Evolutionary conservation across 1,140 invertebrate genomes (phyloP), one percentile per base, ranked within the genome.

Genomic region (Augochlora pura): DNA sequence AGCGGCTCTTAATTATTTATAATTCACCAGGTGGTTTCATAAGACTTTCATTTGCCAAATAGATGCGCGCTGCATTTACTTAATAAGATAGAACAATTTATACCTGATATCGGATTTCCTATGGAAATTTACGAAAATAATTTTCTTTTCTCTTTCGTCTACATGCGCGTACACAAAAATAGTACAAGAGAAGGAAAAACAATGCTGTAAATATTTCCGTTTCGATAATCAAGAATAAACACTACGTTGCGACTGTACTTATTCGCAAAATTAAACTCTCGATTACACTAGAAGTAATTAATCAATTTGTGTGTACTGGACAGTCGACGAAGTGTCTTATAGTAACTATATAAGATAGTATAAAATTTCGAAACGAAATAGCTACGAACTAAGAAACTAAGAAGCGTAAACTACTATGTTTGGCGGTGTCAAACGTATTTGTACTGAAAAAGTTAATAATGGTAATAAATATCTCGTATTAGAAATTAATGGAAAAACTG

Each of bases 371-470:
- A 69, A 77, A 25, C 5, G 14, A 49, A 78, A 16, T 16, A 27
- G n/a, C 32, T 54, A 73, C 21, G 16, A 78, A 72, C 59, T 62
- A 74, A 73, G 54, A 21, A n/a, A 73, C 63, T 79, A 66, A 74
- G 42, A 81, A 83, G 71, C 62, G 7, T 73, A 74, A 73, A 73
- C 73, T 65, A 77, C 72, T 52, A 52, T 18, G 52, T 23, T 85
- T n/a, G 77, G 70, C 65, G 39, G 52, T 66, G 63, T 69, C 59
- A 85, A 46, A 81, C 66, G 46, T 39, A 67, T 76, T 23, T 65
- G 68, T 80, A 84, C 18, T n/a, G 38, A 68, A 57, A 78, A 57
- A 72, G 60, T 72, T 64, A 63, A 72, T 64, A 52, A 52, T 14
- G 49, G 27, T 21, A 64, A 65, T n/a, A 23, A 65, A 42, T 42